Conservation (phyloP, 2,113 vertebrate species). For the Oncorhynchus gorbuscha region DNA sequence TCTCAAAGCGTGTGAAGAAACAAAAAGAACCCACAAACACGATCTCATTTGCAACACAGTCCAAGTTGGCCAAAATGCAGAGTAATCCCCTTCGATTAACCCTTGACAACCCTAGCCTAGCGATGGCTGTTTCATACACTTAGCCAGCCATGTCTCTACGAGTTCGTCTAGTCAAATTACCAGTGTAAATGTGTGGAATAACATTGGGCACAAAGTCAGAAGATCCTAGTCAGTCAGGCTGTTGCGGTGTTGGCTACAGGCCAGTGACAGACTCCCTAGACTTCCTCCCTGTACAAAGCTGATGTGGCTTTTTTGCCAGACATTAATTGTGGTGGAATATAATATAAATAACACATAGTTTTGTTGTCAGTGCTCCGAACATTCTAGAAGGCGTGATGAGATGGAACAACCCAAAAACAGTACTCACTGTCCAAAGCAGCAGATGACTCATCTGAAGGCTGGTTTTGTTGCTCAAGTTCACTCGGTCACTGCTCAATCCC, state of each 20-base stretch:
- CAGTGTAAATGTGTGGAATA: not conserved
- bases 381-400: conserved; percentile 12
- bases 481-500: conserved; percentile 63
- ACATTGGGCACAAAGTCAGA: conserved; percentile 11
- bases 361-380: conserved; percentile 23
- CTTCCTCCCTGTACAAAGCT: conserved; percentile 15
- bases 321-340: conserved; percentile 20
- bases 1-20: not conserved
- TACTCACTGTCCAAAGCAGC: not conserved
- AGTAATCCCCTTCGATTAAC: not conserved
- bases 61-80: not conserved
- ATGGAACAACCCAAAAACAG: not conserved
- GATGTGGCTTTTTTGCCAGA: conserved; percentile 15
- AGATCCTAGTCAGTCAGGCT: conserved; percentile 1
- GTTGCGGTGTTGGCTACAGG: conserved; percentile 2
- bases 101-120: not conserved
- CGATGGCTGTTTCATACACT: not conserved
- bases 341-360: conserved; percentile 24
- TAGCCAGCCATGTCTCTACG: not conserved
- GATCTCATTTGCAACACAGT: not conserved
- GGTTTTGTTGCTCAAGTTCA: conserved; percentile 65
- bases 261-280: not conserved
- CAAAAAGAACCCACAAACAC: not conserved
- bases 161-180: not conserved
- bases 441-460: not conserved